Evolutionary conservation across 1,140 invertebrate genomes (phyloP).

Genomic region (Drosophila athabasca): DNA sequence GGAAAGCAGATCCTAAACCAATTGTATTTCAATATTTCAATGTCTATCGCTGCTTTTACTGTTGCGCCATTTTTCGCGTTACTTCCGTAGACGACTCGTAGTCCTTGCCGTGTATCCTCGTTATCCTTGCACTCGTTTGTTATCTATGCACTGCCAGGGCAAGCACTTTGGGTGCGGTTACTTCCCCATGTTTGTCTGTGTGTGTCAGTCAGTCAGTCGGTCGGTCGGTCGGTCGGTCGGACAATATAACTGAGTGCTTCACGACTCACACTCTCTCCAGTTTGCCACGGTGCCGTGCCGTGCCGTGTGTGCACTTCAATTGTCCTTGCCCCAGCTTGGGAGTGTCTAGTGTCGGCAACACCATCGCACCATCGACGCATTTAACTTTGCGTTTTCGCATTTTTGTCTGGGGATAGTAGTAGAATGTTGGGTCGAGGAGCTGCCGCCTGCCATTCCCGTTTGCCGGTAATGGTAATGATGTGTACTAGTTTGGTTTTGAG

Average conservation of each 20-base stretch:
- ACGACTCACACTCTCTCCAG: conserved; percentile 3
- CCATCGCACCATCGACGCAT: conserved; percentile 55
- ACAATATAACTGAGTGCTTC: conserved; percentile 73
- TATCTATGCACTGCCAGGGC: conserved; percentile 66
- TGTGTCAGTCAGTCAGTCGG: conserved; percentile 37
- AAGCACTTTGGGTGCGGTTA: conserved; percentile 62
- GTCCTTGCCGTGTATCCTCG: conserved; percentile 47
- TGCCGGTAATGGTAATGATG: conserved; percentile 48
- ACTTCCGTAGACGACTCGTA: conserved; percentile 26
- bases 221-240: conserved; percentile 46
- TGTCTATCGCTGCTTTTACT: conserved; percentile 58
- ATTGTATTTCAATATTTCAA: conserved; percentile 80
- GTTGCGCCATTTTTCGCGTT: conserved; percentile 67
- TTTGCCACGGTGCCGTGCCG: neutral
- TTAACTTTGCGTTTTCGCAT: conserved; percentile 44
- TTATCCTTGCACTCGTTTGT: conserved; percentile 77
- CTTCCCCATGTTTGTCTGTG: neutral
- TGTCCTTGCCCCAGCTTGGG: conserved; percentile 55
- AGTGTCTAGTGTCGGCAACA: conserved; percentile 44
- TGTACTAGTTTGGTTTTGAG: conserved; percentile 26
- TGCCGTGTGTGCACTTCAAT: conserved; percentile 46
- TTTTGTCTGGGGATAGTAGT: conserved; percentile 14
- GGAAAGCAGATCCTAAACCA: conserved; percentile 47
- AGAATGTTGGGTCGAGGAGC: conserved; percentile 15
- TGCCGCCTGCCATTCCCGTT: conserved; percentile 1